Conservation (phyloP, 2,113 vertebrate species). For the Sorex fumeus region DNA sequence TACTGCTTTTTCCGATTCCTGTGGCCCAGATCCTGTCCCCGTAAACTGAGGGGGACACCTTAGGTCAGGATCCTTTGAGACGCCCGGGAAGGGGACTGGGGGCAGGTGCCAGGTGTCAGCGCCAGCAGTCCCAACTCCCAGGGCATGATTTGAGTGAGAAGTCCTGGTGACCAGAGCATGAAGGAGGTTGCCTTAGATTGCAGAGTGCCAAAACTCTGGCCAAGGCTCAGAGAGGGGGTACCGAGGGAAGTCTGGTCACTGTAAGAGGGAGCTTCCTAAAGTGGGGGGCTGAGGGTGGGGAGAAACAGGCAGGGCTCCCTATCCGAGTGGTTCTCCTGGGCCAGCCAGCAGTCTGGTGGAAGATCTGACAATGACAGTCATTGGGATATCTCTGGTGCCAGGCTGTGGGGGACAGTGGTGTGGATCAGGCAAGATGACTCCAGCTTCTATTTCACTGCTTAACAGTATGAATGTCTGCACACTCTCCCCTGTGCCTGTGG, state of each 20-base stretch:
- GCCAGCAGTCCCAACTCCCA: conserved; percentile 40
- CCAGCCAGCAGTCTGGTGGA: neutral
- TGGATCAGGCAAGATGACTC: neutral
- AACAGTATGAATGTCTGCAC: neutral
- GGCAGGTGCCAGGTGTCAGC: conserved; percentile 49
- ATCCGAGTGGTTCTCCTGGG: neutral
- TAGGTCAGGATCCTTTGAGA: neutral
- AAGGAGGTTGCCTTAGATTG: neutral
- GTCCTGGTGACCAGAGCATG: conserved; percentile 6
- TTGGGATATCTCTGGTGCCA: no score
- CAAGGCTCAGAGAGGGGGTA: neutral
- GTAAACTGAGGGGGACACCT: no score
- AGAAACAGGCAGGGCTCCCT: neutral
- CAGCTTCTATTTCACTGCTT: neutral
- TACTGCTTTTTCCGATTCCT: neutral
- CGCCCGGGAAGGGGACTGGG: neutral
- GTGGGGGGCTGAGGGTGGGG: neutral
- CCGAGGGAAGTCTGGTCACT: neutral
- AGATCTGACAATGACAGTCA: neutral
- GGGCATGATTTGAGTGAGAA: conserved; percentile 16
- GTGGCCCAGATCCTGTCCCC: neutral
- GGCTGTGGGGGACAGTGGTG: neutral
- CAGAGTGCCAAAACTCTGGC: neutral
- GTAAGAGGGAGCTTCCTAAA: neutral
- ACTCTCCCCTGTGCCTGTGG: neutral